Conservation (phyloP, 2,113 vertebrate species). For the Poecilia latipinna region DNA sequence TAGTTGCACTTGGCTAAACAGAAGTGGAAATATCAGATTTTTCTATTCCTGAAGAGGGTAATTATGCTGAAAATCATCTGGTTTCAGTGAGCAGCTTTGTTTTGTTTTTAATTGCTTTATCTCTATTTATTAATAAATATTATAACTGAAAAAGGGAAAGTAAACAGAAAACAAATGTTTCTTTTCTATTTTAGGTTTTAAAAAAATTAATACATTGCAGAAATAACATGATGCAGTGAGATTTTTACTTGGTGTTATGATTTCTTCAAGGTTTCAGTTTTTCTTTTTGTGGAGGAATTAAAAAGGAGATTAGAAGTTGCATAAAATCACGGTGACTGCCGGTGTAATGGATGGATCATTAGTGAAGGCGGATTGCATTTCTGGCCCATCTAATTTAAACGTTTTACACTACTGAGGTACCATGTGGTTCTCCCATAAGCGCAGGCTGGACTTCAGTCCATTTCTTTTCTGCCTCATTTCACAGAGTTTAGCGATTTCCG, state of each 20-base stretch:
- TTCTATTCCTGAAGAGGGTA: background rate
- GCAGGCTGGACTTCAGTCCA: constrained; percentile 52
- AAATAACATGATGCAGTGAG: too few relatives aligned
- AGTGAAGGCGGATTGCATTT: constrained; percentile 62
- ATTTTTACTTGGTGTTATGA: background rate
- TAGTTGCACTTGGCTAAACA: background rate
- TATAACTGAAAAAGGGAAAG: background rate
- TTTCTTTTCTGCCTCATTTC: constrained; percentile 60
- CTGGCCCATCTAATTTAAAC: constrained; percentile 52
- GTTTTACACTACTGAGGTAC: constrained; percentile 36
- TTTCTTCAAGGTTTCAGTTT: constrained; percentile 45
- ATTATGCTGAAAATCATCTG: background rate
- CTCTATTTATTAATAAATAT: background rate
- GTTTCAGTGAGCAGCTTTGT: background rate
- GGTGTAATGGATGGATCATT: constrained; percentile 64
- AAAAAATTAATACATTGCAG: too few relatives aligned
- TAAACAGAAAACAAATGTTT: background rate
- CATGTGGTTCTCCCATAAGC: constrained; percentile 60
- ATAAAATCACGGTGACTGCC: constrained; percentile 56
- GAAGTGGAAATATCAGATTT: background rate
- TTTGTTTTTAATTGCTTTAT: background rate
- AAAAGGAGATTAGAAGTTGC: constrained; percentile 66
- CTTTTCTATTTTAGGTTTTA: too few relatives aligned
- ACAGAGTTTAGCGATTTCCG: constrained; percentile 63
- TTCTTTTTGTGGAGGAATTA: constrained; percentile 56